Evolutionary conservation across 2,797 vertebrate species (phyloP).

Genomic region (Amblyraja radiata): DNA sequence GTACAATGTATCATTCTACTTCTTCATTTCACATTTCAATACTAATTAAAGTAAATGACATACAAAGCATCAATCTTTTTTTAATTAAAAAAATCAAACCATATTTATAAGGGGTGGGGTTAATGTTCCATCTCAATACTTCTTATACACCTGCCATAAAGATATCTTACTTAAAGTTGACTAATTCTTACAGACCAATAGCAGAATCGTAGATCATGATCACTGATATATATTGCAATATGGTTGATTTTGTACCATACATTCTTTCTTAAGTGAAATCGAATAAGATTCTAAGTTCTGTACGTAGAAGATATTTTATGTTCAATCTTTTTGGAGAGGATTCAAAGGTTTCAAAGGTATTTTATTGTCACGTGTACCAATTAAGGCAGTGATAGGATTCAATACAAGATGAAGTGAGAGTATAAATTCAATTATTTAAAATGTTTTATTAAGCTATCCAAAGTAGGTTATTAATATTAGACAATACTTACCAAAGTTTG

Average conservation of each 20-base stretch:
- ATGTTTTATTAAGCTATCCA: not conserved
- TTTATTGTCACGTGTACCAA: no score
- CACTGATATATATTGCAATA: not conserved
- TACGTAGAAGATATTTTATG: not conserved
- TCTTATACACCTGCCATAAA: not conserved
- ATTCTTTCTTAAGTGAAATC: not conserved
- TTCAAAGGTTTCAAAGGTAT: not conserved
- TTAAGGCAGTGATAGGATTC: no score
- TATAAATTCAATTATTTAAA: no score
- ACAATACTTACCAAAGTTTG: conserved; percentile 77
- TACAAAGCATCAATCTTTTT: not conserved
- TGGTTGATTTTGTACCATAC: not conserved
- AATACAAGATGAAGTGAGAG: no score
- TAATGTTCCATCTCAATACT: not conserved
- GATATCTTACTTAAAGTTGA: not conserved
- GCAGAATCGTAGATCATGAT: not conserved
- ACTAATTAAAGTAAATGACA: not conserved
- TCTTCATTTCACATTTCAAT: not conserved
- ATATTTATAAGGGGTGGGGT: not conserved
- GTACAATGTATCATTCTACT: not conserved
- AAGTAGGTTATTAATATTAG: not conserved
- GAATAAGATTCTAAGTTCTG: not conserved
- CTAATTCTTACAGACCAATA: not conserved
- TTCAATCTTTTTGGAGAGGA: not conserved
- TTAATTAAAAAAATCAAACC: not conserved